Conservation (phyloP, 2,888 invertebrate species). For the Trichacis sp. region DNA sequence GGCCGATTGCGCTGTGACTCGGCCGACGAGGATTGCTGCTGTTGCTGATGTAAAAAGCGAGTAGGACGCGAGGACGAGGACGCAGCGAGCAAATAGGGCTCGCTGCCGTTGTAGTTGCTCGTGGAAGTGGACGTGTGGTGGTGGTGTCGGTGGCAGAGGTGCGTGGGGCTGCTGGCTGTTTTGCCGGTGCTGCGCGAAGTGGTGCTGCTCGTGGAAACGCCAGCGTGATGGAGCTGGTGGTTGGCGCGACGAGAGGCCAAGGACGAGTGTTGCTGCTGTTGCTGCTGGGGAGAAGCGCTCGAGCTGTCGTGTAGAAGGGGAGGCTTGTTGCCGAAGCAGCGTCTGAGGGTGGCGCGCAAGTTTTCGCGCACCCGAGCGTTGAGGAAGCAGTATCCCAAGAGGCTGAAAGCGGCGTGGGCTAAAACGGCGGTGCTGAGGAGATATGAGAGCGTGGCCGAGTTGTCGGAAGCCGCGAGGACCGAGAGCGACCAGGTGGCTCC, state of each 20-base stretch:
- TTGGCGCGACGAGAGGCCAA: slow-evolving; percentile 71
- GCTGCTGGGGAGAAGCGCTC: slow-evolving; percentile 71
- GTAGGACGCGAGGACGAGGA: too few relatives aligned
- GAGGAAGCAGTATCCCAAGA: slow-evolving; percentile 88
- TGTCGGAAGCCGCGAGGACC: slow-evolving; percentile 82
- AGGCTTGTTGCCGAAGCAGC: slow-evolving; percentile 85
- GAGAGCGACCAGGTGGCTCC: slow-evolving; percentile 90
- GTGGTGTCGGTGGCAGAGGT: slow-evolving; percentile 86
- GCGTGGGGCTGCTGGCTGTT: slow-evolving; percentile 92
- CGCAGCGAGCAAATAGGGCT: too few relatives aligned
- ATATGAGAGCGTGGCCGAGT: slow-evolving; percentile 79
- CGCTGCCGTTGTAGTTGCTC: slow-evolving; percentile 81
- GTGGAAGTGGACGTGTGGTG: slow-evolving; percentile 88
- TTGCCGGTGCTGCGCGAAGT: slow-evolving; percentile 95
- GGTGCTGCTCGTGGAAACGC: slow-evolving; percentile 94
- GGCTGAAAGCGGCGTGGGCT: slow-evolving; percentile 84
- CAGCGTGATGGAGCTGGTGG: slow-evolving; percentile 74
- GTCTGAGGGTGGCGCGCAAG: slow-evolving; percentile 77
- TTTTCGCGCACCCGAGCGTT: slow-evolving; percentile 88
- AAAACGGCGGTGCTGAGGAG: slow-evolving; percentile 82
- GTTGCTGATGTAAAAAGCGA: too few relatives aligned
- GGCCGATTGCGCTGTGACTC: too few relatives aligned
- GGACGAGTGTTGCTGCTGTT: slow-evolving; percentile 73
- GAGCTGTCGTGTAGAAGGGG: slow-evolving; percentile 80
- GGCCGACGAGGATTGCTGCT: too few relatives aligned